These are phyloP conservation scores for Ligdia adustata DNA, from an alignment of 2,888 invertebrate genomes.

Conservation along the genomic window DNA sequence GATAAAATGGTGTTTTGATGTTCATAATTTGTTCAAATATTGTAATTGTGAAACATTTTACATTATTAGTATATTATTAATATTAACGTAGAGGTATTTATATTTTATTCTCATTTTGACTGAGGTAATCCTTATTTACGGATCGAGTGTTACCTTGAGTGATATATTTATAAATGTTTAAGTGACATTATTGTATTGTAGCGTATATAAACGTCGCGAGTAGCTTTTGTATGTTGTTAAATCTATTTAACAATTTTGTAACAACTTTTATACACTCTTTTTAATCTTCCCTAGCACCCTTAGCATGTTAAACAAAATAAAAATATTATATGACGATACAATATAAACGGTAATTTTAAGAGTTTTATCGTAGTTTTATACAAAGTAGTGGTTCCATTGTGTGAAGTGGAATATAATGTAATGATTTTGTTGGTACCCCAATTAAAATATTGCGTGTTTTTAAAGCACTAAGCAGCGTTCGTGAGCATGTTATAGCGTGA, in stretches of 20 bases:
- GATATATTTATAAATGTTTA: conserved; percentile 70
- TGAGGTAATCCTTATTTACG: conserved; percentile 60
- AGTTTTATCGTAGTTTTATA: conserved; percentile 35
- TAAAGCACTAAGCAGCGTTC: conserved; percentile 30
- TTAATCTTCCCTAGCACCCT: conserved; percentile 82
- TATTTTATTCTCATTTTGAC: conserved; percentile 61
- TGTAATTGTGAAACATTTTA: conserved; percentile 47
- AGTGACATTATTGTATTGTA: conserved; percentile 68
- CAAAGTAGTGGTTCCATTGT: conserved; percentile 29
- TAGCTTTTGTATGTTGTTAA: conserved; percentile 84
- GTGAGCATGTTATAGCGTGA: conserved; percentile 35
- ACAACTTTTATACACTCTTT: conserved; percentile 83
- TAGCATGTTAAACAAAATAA: conserved; percentile 54
- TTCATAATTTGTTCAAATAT: conserved; percentile 43
- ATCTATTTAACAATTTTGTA: conserved; percentile 80
- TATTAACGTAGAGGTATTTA: conserved; percentile 33
- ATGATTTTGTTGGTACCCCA: conserved; percentile 27
- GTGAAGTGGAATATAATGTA: conserved; percentile 14
- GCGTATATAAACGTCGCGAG: conserved; percentile 63
- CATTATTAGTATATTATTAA: conserved; percentile 24
- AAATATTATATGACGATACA: conserved; percentile 25
- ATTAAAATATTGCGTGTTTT: conserved; percentile 37
- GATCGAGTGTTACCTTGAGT: conserved; percentile 68
- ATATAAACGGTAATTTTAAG: conserved; percentile 26
- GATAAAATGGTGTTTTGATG: conserved; percentile 49